Percentiles rank a stretch among this genome's conserved stretches.
These are phyloP conservation scores for Eilema caniola DNA, from an alignment of 2,888 invertebrate genomes.

Conservation along the genomic window DNA sequence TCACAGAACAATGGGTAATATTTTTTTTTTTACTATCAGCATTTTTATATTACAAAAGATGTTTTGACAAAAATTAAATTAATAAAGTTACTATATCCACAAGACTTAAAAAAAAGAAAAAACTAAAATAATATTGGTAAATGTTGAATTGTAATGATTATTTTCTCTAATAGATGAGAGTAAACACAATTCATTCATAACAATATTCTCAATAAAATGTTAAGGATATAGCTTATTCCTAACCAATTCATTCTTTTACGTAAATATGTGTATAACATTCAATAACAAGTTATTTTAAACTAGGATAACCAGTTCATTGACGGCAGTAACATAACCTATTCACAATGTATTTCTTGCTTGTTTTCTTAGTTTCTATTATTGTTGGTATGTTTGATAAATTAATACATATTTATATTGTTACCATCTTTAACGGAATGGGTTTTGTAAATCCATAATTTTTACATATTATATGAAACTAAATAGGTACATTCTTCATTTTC, in stretches of 20 bases:
- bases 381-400: neutral
- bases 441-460: neutral
- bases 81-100: too few relatives aligned
- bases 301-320: conserved; percentile 7
- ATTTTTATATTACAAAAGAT: too few relatives aligned
- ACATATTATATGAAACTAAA: neutral
- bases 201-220: neutral
- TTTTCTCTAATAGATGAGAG: neutral
- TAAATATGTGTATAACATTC: neutral
- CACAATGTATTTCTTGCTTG: neutral
- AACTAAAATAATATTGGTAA: too few relatives aligned
- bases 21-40: too few relatives aligned
- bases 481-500: too few relatives aligned
- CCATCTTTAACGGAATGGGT: neutral
- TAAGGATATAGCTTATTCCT: neutral
- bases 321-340: neutral
- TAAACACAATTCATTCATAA: conserved; percentile 8
- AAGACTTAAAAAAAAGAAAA: too few relatives aligned
- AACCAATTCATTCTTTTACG: conserved; percentile 1
- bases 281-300: conserved; percentile 9
- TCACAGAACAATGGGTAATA: too few relatives aligned
- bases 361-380: conserved; percentile 4
- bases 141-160: too few relatives aligned
- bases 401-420: neutral
- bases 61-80: too few relatives aligned